These are phyloP conservation scores for Spea multiplicata DNA, from an alignment of 2,113 vertebrate species.

Conservation along the genomic window DNA sequence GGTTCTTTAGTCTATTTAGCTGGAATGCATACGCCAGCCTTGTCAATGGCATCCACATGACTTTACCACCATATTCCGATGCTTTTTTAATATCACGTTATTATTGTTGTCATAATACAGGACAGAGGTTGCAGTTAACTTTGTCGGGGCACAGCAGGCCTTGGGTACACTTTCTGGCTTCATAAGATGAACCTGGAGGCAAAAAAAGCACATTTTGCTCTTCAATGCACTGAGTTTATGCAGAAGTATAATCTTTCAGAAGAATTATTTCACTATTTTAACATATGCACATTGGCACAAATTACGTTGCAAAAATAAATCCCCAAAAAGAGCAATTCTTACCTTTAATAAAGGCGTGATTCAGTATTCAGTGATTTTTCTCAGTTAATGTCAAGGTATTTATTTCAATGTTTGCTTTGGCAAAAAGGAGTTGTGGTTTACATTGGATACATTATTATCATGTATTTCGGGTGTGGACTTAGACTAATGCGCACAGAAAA, in stretches of 20 bases:
- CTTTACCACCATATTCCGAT: slow-evolving; percentile 97
- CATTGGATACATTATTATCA: slow-evolving; percentile 39
- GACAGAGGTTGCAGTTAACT: slow-evolving; percentile 90
- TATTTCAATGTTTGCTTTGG: slow-evolving; percentile 40
- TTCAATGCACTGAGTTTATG: neutral
- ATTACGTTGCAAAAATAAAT: neutral
- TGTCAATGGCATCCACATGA: slow-evolving; percentile 85
- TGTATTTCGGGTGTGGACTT: slow-evolving; percentile 3
- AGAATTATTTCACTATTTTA: neutral
- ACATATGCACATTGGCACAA: neutral
- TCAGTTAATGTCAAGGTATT: slow-evolving; percentile 54
- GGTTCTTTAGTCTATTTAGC: too few species aligned
- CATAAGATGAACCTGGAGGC: slow-evolving; percentile 83
- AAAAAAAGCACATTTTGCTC: neutral
- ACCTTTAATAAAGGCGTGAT: neutral
- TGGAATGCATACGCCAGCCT: neutral
- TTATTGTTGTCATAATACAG: slow-evolving; percentile 96
- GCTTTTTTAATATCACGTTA: slow-evolving; percentile 95
- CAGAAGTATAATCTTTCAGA: neutral
- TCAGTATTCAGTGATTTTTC: slow-evolving; percentile 54
- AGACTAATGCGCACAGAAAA: too few species aligned
- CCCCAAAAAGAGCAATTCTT: neutral
- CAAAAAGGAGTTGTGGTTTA: slow-evolving; percentile 44
- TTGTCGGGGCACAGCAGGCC: slow-evolving; percentile 90
- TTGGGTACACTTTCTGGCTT: slow-evolving; percentile 89